A percentile compares a stretch with the other conserved stretches of the same genome.
Conservation (phyloP, 2,888 invertebrate species). For the Calameuta pallipes region DNA sequence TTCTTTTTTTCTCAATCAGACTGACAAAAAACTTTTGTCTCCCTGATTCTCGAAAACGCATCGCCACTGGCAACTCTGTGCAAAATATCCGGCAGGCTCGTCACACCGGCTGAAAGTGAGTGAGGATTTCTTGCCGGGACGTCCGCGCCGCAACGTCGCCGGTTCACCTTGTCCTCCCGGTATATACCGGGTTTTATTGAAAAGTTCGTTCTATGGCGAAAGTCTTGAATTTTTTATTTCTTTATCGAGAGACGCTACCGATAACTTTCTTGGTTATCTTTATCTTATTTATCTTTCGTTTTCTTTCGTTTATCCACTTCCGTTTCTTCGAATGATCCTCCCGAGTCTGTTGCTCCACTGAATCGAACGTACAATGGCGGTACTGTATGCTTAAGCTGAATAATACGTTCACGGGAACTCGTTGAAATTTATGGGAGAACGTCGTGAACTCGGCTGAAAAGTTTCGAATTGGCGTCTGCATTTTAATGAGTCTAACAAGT, state of each 20-base stretch:
- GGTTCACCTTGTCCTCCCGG: background rate
- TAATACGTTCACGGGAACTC: background rate
- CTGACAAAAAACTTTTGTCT: no score
- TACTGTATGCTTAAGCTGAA: background rate
- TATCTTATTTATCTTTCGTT: background rate
- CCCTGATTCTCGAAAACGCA: background rate
- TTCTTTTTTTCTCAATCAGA: no score
- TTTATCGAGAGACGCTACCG: background rate
- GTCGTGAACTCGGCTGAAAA: background rate
- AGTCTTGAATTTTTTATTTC: background rate
- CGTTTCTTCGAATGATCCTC: background rate
- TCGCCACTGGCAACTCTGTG: background rate
- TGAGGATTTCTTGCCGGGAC: constrained; percentile 31
- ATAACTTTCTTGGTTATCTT: background rate
- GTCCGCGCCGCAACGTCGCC: background rate
- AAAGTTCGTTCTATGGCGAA: background rate
- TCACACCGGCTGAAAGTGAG: constrained; percentile 57
- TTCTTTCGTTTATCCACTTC: background rate
- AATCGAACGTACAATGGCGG: background rate
- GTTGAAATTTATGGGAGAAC: background rate
- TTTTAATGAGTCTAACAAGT: background rate
- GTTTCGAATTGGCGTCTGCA: background rate
- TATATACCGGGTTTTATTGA: background rate
- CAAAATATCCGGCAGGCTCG: constrained; percentile 29
- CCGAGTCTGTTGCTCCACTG: background rate